Evolutionary conservation across 2,797 vertebrate genomes (phyloP), one percentile per base, ranked within the genome.

Genomic region (Molossus alvarezi): DNA sequence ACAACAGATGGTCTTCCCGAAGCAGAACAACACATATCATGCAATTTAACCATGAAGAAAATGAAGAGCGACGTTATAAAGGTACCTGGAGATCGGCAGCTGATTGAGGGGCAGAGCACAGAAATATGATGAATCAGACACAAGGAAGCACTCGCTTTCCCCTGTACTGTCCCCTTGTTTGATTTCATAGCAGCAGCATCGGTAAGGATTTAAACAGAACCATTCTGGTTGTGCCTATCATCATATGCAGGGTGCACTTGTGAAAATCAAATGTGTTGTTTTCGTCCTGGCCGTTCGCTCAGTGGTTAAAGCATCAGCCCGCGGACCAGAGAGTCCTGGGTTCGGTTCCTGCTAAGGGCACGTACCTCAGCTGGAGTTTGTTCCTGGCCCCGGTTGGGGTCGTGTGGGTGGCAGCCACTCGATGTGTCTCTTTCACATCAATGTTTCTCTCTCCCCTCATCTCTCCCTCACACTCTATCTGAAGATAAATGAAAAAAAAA

Each of bases 1-100:
- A 95, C 53, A 96, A 85, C 96, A 98, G 95, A 97, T 97, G 96
- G 87, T 27, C 86, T 86, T 96, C 90, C 77, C 83, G 87, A 97
- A 96, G 90, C 95, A 95, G 72, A 96, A 91, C 51, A 94, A 80
- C 87, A 96, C 87, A 88, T 91, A 95, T 90, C 95, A 96, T 90
- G 73, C 41, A 87, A 94, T 93, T 90, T 97, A 96, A 92, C 86
- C 84, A 88, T 71, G 97, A 97, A 97, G 81, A 73, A 93, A 97
- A 97, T 94, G 93, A 90, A 96, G 69, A 97, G 48, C 85, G 11
- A 53, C 55, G 69, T 82, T 93, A 97, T 90, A 71, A 88, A 96
- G 88, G 83, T 86, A 88, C 91, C 92, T 64, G 72, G 76, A 92
- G 51, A 57, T 58, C 65, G 89, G 58, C 62, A 7, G 84, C 72